Evolutionary conservation across 2,888 invertebrate genomes (phyloP).

Genomic region (Leucophenga maculata): DNA sequence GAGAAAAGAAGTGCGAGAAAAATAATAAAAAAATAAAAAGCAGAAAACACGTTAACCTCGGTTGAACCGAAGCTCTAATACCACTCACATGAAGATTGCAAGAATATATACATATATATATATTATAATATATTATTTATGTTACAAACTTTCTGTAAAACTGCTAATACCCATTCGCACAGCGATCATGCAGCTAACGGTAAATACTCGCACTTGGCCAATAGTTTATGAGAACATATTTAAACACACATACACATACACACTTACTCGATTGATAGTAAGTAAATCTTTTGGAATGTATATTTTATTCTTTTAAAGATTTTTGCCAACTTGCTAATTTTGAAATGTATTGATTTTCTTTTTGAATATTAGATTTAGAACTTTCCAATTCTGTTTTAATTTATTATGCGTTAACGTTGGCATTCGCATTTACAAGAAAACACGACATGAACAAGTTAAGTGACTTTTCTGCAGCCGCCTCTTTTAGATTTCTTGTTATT

Average conservation of each 20-base stretch:
- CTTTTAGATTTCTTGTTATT: constrained; percentile 5
- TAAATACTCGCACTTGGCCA: constrained; percentile 9
- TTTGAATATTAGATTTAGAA: no score
- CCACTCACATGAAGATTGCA: no score
- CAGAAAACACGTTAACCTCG: no score
- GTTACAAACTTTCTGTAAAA: no score
- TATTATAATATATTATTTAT: no score
- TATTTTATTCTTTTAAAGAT: neutral
- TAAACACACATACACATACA: neutral
- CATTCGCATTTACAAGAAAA: neutral
- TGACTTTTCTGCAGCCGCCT: constrained; percentile 42
- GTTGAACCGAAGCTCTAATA: no score
- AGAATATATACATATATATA: no score
- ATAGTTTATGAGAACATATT: neutral
- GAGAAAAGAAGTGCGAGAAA: constrained; percentile 3
- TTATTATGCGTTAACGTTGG: neutral
- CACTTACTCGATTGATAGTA: neutral
- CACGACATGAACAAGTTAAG: constrained; percentile 52
- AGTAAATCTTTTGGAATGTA: no score
- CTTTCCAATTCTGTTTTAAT: neutral
- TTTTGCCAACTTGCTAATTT: constrained; percentile 4
- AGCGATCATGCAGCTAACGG: constrained; percentile 8
- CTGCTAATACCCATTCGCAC: no score
- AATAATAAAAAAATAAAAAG: neutral
- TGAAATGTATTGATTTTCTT: neutral